Conservation (phyloP, 1,140 invertebrate species). For the Bombus waltoni region DNA sequence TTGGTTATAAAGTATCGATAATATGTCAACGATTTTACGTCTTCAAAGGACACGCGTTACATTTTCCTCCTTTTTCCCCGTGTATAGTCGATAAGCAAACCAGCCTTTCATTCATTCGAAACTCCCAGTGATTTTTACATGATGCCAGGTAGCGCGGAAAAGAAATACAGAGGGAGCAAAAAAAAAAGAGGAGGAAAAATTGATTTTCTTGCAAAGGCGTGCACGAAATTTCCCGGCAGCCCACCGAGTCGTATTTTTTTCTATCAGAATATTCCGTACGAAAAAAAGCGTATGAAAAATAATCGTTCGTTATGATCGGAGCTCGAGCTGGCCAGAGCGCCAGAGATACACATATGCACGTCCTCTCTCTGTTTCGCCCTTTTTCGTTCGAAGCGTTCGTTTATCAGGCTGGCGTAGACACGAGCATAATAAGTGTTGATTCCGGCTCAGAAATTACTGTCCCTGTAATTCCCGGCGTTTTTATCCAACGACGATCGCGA, state of each 20-base stretch:
- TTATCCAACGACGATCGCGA: slow-evolving; percentile 5
- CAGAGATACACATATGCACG: background rate
- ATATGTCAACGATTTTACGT: background rate
- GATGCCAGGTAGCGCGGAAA: background rate
- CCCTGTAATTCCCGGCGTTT: slow-evolving; percentile 20
- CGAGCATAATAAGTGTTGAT: slow-evolving; percentile 49
- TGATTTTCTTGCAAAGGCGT: slow-evolving; percentile 25
- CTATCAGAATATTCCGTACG: slow-evolving; percentile 28
- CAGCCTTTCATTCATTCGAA: background rate
- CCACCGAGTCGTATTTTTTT: slow-evolving; percentile 4
- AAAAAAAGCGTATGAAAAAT: slow-evolving; percentile 28
- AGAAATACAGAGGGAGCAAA: background rate
- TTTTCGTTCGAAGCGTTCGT: slow-evolving; percentile 2
- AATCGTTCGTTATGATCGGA: slow-evolving; percentile 44
- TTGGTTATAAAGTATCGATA: background rate
- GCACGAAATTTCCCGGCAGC: slow-evolving; percentile 21
- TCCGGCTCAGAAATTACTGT: slow-evolving; percentile 48
- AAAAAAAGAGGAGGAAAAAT: background rate
- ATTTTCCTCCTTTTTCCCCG: background rate
- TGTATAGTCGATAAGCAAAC: background rate
- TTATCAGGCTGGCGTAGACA: slow-evolving; percentile 29
- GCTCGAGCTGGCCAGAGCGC: background rate
- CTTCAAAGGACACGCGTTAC: background rate
- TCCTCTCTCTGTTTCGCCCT: background rate
- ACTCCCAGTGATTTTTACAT: background rate